phyloP scores from a whole-genome alignment of 2,797 vertebrate genomes.

The Phrynocephalus forsythii region DNA sequence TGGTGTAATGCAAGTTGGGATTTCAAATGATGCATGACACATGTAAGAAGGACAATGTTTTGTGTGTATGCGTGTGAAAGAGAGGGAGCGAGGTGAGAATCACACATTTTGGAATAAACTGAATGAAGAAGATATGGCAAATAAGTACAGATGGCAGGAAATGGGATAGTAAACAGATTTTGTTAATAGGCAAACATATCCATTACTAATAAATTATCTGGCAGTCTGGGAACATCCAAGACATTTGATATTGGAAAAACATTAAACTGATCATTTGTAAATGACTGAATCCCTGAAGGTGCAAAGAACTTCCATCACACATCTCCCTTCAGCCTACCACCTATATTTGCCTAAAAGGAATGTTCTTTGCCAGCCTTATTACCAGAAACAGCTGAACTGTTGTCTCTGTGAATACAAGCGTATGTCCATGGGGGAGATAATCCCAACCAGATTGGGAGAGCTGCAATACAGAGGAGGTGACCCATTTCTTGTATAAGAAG shows the following conservation, averaged over 20 bases:
- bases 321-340: too few relatives aligned
- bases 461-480: too few relatives aligned
- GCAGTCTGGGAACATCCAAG: accelerated
- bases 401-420: too few relatives aligned
- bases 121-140: conserved; percentile 36
- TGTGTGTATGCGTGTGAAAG: neutral
- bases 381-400: too few relatives aligned
- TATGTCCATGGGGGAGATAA: too few relatives aligned
- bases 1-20: conserved; percentile 36
- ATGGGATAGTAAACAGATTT: conserved; percentile 26
- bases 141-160: conserved; percentile 32
- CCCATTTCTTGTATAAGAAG: too few relatives aligned
- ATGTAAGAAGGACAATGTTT: conserved; percentile 40
- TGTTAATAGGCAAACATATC: conserved; percentile 32
- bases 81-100: neutral
- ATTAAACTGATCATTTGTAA: too few relatives aligned
- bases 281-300: too few relatives aligned
- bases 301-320: too few relatives aligned
- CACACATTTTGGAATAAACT: conserved; percentile 57
- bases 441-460: too few relatives aligned
- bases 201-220: conserved; percentile 3
- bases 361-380: too few relatives aligned
- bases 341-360: too few relatives aligned
- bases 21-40: conserved; percentile 32
- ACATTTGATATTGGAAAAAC: neutral